A percentile compares a stretch with the other conserved stretches of the same genome.
Evolutionary conservation across 2,797 vertebrate species (phyloP).

Genomic region (Borostomias antarcticus): DNA sequence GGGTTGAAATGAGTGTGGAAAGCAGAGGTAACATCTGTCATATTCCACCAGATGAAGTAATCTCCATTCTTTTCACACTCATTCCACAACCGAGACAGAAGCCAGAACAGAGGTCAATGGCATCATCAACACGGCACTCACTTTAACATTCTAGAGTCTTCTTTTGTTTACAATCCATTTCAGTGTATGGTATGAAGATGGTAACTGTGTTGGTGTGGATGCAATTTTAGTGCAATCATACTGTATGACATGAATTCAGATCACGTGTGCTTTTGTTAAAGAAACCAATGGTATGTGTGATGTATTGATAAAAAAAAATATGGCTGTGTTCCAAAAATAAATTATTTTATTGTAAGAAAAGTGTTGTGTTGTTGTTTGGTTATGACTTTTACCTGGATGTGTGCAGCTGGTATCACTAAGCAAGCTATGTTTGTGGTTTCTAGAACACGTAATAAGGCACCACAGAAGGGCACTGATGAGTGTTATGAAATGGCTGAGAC

Average conservation of each 20-base stretch:
- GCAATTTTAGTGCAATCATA: constrained; percentile 33
- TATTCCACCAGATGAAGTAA: not conserved
- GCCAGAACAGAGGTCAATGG: constrained; percentile 11
- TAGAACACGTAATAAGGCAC: not conserved
- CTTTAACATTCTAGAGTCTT: constrained; percentile 40
- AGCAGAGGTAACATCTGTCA: not conserved
- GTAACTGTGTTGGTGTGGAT: constrained; percentile 3
- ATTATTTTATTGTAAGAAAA: constrained; percentile 81
- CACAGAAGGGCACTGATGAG: not conserved
- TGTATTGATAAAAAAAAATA: constrained; percentile 67
- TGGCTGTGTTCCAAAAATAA: constrained; percentile 79
- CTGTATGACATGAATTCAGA: constrained; percentile 43
- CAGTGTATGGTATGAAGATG: constrained; percentile 17
- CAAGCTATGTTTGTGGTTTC: not conserved
- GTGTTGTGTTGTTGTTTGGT: not conserved
- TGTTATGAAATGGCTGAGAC: too few relatives aligned
- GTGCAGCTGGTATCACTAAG: too few relatives aligned
- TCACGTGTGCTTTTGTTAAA: constrained; percentile 63
- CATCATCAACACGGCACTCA: constrained; percentile 20
- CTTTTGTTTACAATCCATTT: constrained; percentile 40
- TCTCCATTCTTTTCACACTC: not conserved
- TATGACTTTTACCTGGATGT: not conserved
- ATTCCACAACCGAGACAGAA: not conserved
- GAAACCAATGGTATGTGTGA: constrained; percentile 63
- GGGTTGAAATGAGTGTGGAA: constrained; percentile 20